Conservation (phyloP, 2,797 vertebrate species). For the Ptychadena robeensis region DNA sequence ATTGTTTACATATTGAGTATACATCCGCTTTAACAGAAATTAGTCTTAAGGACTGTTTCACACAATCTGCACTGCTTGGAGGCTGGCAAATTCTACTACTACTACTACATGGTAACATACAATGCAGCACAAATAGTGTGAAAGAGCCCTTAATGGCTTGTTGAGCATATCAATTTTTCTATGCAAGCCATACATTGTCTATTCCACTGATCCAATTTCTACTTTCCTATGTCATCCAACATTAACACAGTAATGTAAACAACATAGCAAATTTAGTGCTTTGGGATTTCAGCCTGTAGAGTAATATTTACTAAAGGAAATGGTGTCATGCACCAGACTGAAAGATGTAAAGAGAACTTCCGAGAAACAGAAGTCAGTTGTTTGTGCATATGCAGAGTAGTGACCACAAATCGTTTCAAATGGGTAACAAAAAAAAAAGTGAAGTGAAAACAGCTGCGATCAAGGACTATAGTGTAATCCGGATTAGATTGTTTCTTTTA, state of each 20-base stretch:
- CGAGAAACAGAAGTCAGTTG: neutral
- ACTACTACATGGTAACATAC: too few species aligned
- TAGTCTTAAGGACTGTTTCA: too few species aligned
- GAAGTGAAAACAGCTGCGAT: neutral
- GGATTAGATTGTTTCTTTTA: neutral
- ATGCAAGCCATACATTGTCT: neutral
- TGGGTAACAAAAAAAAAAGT: neutral
- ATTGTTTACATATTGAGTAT: too few species aligned
- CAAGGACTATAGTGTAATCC: slow-evolving; percentile 11
- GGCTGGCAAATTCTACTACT: too few species aligned
- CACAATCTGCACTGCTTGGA: too few species aligned
- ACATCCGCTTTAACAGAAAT: too few species aligned
- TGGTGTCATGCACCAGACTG: neutral
- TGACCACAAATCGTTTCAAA: neutral
- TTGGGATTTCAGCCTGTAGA: neutral
- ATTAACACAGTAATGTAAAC: neutral
- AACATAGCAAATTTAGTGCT: neutral
- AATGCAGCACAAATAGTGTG: too few species aligned
- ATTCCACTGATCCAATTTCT: neutral
- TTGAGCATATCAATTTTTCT: too few species aligned
- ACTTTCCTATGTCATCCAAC: too few species aligned
- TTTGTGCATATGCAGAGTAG: neutral
- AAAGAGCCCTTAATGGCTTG: too few species aligned
- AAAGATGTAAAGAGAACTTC: neutral
- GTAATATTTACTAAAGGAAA: slow-evolving; percentile 6